A percentile compares a stretch with the other conserved stretches of the same genome.
Evolutionary conservation across 2,888 invertebrate genomes (phyloP).

Genomic region (Amphipyra berbera): DNA sequence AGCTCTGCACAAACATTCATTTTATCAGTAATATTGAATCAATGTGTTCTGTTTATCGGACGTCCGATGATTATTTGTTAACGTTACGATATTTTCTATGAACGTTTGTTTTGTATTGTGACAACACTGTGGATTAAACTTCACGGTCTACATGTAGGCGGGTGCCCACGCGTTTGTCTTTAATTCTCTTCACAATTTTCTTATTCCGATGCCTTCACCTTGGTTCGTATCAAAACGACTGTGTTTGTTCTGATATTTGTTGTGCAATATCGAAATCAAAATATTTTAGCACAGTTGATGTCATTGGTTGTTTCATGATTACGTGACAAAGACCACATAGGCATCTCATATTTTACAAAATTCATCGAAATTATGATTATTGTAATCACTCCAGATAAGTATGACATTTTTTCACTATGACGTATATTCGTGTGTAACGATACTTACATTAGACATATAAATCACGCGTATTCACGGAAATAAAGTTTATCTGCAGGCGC

Average conservation of each 20-base stretch:
- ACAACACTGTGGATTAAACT: constrained; percentile 57
- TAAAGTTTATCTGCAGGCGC: constrained; percentile 55
- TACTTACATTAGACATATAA: constrained; percentile 26
- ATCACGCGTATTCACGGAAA: constrained; percentile 52
- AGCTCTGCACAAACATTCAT: constrained; percentile 27
- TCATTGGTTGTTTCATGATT: constrained; percentile 18
- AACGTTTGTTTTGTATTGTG: constrained; percentile 51
- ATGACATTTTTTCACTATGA: constrained; percentile 26
- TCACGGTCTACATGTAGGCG: constrained; percentile 65
- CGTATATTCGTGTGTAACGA: constrained; percentile 22
- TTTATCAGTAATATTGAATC: constrained; percentile 53
- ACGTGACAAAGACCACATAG: constrained; percentile 39
- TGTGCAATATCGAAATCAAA: constrained; percentile 13
- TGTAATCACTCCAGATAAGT: constrained; percentile 23
- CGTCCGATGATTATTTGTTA: constrained; percentile 44
- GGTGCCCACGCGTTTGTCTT: constrained; percentile 64
- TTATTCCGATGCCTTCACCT: constrained; percentile 61
- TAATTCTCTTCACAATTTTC: constrained; percentile 53
- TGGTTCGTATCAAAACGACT: constrained; percentile 38
- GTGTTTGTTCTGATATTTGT: constrained; percentile 11
- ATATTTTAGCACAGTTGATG: constrained; percentile 16
- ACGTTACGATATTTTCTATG: constrained; percentile 43
- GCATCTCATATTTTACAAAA: constrained; percentile 7
- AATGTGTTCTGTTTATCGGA: constrained; percentile 51
- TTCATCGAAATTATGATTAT: constrained; percentile 23